These are phyloP conservation scores for Drosophila mercatorum DNA, from an alignment of 2,888 invertebrate genomes.

Conservation along the genomic window DNA sequence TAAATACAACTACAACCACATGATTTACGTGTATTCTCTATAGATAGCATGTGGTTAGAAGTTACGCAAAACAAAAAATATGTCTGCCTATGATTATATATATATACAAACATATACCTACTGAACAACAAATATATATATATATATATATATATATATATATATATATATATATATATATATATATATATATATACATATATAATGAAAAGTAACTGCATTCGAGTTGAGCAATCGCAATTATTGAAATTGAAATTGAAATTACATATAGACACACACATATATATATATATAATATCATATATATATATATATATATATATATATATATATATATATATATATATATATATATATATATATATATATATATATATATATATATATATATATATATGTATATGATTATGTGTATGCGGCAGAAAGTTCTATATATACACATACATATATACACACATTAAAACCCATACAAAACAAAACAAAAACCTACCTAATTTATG, in stretches of 20 bases:
- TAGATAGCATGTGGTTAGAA: slow-evolving; percentile 46
- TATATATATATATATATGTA: slow-evolving; percentile 10
- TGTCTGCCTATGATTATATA: slow-evolving; percentile 58
- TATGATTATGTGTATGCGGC: slow-evolving; percentile 46
- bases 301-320: slow-evolving; percentile 43
- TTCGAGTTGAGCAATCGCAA: slow-evolving; percentile 51
- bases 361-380: slow-evolving; percentile 46
- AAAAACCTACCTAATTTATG: slow-evolving; percentile 78
- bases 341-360: slow-evolving; percentile 48
- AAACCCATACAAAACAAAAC: slow-evolving; percentile 23
- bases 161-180: slow-evolving; percentile 11
- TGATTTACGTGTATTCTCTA: slow-evolving; percentile 34
- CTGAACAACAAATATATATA: slow-evolving; percentile 45
- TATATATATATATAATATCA: slow-evolving; percentile 44
- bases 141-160: slow-evolving; percentile 50
- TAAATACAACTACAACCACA: slow-evolving; percentile 15
- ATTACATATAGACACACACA: slow-evolving; percentile 3
- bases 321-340: slow-evolving; percentile 46
- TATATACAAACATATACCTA: slow-evolving; percentile 53
- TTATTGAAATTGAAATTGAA: slow-evolving; percentile 62
- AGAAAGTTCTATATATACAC: slow-evolving; percentile 55
- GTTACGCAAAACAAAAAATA: slow-evolving; percentile 38
- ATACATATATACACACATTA: slow-evolving; percentile 57
- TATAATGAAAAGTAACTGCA: slow-evolving; percentile 46
- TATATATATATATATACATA: not conserved